phyloP scores from a whole-genome alignment of 2,888 invertebrate genomes.

The Rotaria sp. region DNA sequence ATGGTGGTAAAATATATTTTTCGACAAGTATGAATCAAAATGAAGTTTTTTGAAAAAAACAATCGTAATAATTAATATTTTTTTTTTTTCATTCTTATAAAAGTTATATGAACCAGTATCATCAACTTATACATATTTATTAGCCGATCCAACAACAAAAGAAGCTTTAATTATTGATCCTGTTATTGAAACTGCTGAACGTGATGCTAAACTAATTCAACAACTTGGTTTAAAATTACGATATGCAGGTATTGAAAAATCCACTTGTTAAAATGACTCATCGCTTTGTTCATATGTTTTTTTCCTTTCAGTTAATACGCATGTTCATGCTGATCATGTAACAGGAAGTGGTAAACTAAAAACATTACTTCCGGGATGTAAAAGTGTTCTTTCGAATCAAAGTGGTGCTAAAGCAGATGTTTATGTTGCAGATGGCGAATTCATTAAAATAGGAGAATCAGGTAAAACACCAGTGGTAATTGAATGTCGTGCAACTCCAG shows the following conservation, averaged over 20 bases:
- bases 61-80: too few species aligned
- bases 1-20: background rate
- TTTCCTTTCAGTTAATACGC: conserved; percentile 74
- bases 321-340: conserved; percentile 96
- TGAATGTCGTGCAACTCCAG: conserved; percentile 29
- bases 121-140: conserved; percentile 85
- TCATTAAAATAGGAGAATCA: conserved; percentile 43
- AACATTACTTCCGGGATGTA: conserved; percentile 64
- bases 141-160: conserved; percentile 69
- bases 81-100: background rate
- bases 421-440: conserved; percentile 67
- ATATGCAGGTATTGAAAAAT: conserved; percentile 49
- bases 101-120: conserved; percentile 84
- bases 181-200: conserved; percentile 67
- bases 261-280: background rate
- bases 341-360: conserved; percentile 86
- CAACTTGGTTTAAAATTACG: conserved; percentile 55
- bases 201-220: conserved; percentile 53
- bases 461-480: background rate
- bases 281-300: background rate
- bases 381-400: conserved; percentile 72
- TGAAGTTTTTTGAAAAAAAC: too few species aligned
- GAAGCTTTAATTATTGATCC: conserved; percentile 92
- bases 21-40: background rate
- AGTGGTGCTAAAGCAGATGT: conserved; percentile 80